These are phyloP conservation scores for Halcyon leucocephala DNA, from an alignment of 2,797 vertebrate species.

Conservation along the genomic window DNA sequence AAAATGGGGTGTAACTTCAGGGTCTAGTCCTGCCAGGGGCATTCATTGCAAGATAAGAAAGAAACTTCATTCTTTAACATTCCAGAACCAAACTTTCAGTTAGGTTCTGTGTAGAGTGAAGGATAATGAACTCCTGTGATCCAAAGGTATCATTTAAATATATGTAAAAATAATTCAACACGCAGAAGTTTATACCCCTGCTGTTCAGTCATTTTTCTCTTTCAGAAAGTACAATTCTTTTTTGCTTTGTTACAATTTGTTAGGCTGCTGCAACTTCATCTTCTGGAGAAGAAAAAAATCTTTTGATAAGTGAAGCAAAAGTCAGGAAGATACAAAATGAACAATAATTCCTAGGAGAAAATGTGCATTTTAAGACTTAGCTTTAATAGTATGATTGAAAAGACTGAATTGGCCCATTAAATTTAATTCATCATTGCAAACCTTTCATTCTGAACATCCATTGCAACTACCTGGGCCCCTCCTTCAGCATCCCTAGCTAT, in stretches of 20 bases:
- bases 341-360: constrained; percentile 31
- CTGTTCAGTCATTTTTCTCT: background rate
- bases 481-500: background rate
- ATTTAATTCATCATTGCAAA: constrained; percentile 53
- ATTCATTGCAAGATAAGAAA: background rate
- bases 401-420: constrained; percentile 54
- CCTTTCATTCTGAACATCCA: constrained; percentile 37
- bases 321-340: constrained; percentile 31
- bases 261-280: background rate
- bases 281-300: background rate
- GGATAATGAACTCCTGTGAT: background rate
- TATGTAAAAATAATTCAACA: background rate
- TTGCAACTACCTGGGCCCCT: background rate
- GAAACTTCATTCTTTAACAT: background rate
- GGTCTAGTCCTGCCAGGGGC: background rate
- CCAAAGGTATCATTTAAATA: constrained; percentile 1
- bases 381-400: constrained; percentile 51
- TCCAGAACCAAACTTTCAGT: background rate
- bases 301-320: constrained; percentile 2
- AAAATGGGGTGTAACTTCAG: background rate
- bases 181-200: background rate
- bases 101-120: background rate
- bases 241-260: constrained; percentile 25
- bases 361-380: constrained; percentile 59
- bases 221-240: background rate